Conservation (phyloP, 30 jellyfish, hydroid and myxozoan species). For the Aurelia sp. region DNA sequence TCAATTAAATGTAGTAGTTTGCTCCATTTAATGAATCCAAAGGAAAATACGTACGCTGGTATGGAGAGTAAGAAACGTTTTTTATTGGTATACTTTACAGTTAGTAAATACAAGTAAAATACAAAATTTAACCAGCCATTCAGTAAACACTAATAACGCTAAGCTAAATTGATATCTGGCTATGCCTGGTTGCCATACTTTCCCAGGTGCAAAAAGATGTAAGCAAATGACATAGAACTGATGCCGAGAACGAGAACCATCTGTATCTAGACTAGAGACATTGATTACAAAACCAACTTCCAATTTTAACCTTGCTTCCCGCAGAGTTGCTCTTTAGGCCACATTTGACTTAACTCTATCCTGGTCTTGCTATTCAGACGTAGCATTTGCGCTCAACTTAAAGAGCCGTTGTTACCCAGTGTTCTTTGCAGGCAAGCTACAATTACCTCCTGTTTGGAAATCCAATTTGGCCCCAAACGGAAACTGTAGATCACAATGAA, state of each 20-base stretch:
- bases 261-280: not conserved
- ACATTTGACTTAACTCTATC: too few relatives aligned
- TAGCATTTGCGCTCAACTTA: too few relatives aligned
- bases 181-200: not conserved
- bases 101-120: constrained; percentile 45
- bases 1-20: not conserved
- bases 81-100: constrained; percentile 44
- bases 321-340: too few relatives aligned
- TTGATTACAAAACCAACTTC: too few relatives aligned
- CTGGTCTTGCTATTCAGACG: too few relatives aligned
- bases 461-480: too few relatives aligned
- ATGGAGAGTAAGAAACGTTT: constrained; percentile 8
- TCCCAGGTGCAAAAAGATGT: not conserved
- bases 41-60: constrained; percentile 12
- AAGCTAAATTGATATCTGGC: constrained; percentile 9
- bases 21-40: constrained; percentile 4
- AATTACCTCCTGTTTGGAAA: too few relatives aligned
- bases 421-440: too few relatives aligned
- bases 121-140: constrained; percentile 44
- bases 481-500: too few relatives aligned
- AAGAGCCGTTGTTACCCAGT: too few relatives aligned
- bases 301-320: too few relatives aligned
- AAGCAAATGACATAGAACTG: not conserved
- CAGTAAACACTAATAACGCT: constrained; percentile 23
- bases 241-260: not conserved